Evolutionary conservation across 2,888 invertebrate species (phyloP), one percentile per base, ranked within the genome.

Genomic region (Caenorhabditis sp.): DNA sequence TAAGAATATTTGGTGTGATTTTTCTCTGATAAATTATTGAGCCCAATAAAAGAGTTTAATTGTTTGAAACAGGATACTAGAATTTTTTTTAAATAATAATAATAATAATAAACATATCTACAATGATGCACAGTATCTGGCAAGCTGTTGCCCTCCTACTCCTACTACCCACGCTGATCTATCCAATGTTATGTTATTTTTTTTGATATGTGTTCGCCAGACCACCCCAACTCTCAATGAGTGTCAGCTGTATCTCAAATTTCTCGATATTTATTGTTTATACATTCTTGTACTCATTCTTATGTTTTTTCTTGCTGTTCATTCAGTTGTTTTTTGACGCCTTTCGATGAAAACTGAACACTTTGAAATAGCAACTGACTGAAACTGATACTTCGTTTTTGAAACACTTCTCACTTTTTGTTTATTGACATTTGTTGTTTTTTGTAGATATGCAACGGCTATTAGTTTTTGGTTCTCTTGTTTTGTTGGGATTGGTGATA

Each of bases 351-450:
- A 43, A 43, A 17, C 43, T 17, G 17, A 43, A 43, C 12, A 43
- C 12, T 10, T 43, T 43, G 14, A 43, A 43, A 43, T 17, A 43
- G 43, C 43, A 43, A 43, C 43, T 43, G 43, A 10, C 53, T 53
- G 53, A 53, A 53, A 53, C 12, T 53, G 21, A 23, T 53, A 23
- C 25, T 17, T 14, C 7, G 25, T 53, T 23, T 21, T 53, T 53
- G 31, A 31, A 31, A 23, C n/a, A 53, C n/a, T 7, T 53, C n/a
- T 53, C 53, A n/a, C 21, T 53, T 53, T 50, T 53, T 53, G 25
- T 53, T 53, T 53, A 21, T n/a, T 21, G 1, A 17, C 7, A 21
- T 4, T 21, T 53, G 21, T 21, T 21, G 8, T 53, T 53, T 53
- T 53, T n/a, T 21, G 21, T n/a, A 53, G 21, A 53, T 8, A 53